Base-by-base conservation (phyloP, 2,888 invertebrate genomes). In the Tuta absoluta region DNA sequence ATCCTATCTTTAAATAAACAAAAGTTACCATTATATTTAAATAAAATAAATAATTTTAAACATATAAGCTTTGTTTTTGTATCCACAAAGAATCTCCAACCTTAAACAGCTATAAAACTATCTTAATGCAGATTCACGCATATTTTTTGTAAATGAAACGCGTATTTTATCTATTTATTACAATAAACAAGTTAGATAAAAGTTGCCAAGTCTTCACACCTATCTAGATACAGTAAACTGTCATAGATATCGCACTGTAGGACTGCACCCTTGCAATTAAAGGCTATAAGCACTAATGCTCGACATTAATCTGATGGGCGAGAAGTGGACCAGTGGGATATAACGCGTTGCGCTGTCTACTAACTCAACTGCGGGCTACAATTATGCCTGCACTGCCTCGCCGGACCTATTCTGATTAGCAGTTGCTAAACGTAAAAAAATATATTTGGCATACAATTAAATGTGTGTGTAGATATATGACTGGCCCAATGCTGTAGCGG, bases 1-100 rank as follows among this genome's bases (percentile, higher is more conserved):
- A 73, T 71, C 72, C 71, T 67, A 72, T 68, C 70, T 65, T 67
- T 64, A 69, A 72, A 68, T 63, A 63, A 66, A 61, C 23, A 37
- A 63, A 58, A 63, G 57, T 49, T 23, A 66, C 37, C 57, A 62
- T 11, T 41, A 19, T 41, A 63, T 66, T 62, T 38, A 64, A 61
- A 41, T 63, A 38, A 49, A 45, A 45, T 17, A 28, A 17, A 56
- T 24, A 33, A 17, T 10, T 33, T 33, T 8, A 23, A 19, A 21
- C 49, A 8, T 51, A 23, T 10, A 51, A 23, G 11, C 17, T n/a
- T n/a, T n/a, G 45, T 45, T 45, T 8, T 45, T n/a, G 12, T 41
- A 12, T 41, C 1, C 8, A 8, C 12, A 37, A 8, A 8, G 2
- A 37, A 11, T 4, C 14, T 1, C 12, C 41, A 41, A 14, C 41